Percentiles rank a stretch among this genome's conserved stretches.
These are phyloP conservation scores for Anabacerthia variegaticeps DNA, from an alignment of 2,797 vertebrate species.

Conservation along the genomic window DNA sequence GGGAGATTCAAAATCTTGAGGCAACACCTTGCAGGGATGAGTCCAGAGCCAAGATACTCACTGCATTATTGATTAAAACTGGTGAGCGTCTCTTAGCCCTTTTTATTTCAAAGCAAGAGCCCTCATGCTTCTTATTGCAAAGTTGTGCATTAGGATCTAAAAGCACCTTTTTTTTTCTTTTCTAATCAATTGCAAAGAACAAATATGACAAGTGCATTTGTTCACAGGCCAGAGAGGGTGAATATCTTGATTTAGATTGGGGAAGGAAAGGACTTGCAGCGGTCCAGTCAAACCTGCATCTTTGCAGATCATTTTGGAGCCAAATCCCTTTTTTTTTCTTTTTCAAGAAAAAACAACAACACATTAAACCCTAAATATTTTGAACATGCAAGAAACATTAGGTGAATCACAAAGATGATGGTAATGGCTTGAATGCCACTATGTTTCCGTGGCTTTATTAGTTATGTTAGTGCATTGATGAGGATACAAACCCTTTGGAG, in stretches of 20 bases:
- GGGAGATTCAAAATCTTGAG: background rate
- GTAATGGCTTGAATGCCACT: background rate
- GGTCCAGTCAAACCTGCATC: background rate
- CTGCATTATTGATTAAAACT: background rate
- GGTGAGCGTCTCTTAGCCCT: background rate
- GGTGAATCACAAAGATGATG: background rate
- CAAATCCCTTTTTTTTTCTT: background rate
- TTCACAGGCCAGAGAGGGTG: background rate
- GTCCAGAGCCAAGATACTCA: background rate
- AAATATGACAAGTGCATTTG: background rate
- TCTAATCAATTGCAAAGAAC: background rate
- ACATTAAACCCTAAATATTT: background rate
- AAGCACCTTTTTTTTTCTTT: background rate
- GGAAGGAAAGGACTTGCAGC: background rate
- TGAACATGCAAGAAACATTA: background rate
- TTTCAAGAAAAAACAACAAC: background rate
- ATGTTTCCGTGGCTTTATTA: background rate
- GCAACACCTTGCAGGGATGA: background rate
- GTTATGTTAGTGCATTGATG: background rate
- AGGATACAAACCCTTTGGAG: background rate
- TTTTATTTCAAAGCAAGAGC: background rate
- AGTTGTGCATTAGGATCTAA: background rate
- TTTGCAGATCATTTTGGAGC: background rate
- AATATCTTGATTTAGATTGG: background rate
- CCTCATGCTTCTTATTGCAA: background rate